phyloP scores from a whole-genome alignment of 2,888 invertebrate genomes.

The Lapara coniferarum region DNA sequence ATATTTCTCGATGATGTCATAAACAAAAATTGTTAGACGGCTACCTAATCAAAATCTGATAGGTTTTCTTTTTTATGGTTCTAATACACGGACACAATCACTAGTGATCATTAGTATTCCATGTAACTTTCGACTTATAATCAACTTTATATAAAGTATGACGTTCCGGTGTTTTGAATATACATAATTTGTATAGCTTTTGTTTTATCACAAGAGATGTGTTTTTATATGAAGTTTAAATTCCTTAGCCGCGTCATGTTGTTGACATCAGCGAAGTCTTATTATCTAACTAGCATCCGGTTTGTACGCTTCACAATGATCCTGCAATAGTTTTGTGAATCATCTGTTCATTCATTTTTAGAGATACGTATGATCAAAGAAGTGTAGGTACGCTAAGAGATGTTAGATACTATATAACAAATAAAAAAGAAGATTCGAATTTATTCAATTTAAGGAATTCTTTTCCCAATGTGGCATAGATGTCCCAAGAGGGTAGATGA shows the following conservation, averaged over 20 bases:
- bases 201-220: slow-evolving; percentile 47
- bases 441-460: too few relatives aligned
- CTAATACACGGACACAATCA: too few relatives aligned
- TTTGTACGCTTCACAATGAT: slow-evolving; percentile 51
- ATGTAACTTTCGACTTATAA: too few relatives aligned
- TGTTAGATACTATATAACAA: background rate
- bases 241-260: slow-evolving; percentile 62
- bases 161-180: background rate
- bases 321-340: slow-evolving; percentile 52
- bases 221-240: slow-evolving; percentile 50
- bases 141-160: too few relatives aligned
- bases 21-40: too few relatives aligned
- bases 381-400: background rate
- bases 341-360: slow-evolving; percentile 49
- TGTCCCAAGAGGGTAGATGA: too few relatives aligned
- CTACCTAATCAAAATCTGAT: too few relatives aligned
- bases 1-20: too few relatives aligned
- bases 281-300: slow-evolving; percentile 68
- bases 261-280: slow-evolving; percentile 73
- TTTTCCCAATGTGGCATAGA: too few relatives aligned
- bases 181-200: slow-evolving; percentile 32
- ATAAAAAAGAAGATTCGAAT: too few relatives aligned
- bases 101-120: too few relatives aligned
- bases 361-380: slow-evolving; percentile 26
- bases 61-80: too few relatives aligned